Conservation (phyloP, 2,888 invertebrate genomes). For the Leucophora obtusa region DNA sequence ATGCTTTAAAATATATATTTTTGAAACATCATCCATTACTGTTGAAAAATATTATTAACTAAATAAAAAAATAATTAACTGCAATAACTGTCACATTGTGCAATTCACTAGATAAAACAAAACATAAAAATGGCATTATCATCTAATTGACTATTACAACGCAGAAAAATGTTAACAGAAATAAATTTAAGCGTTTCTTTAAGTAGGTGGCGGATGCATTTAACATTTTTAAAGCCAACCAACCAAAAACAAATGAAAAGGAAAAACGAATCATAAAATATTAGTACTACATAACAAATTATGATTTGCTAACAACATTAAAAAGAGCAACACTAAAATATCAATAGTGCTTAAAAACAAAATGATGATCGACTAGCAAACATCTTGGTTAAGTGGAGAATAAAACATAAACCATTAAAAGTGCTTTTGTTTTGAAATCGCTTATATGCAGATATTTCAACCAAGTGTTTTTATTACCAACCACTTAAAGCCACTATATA, state of each 20-base stretch:
- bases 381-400: not conserved
- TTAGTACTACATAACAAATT: not conserved
- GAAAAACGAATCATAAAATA: not conserved
- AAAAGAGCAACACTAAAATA: not conserved
- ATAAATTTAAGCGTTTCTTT: not conserved
- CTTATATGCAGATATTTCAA: not conserved
- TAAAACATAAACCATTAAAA: not conserved
- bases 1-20: no score
- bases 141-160: not conserved
- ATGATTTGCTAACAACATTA: conserved; percentile 18
- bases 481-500: conserved; percentile 17
- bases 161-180: not conserved
- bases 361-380: not conserved
- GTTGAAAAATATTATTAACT: not conserved
- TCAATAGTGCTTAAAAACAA: not conserved
- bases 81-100: not conserved
- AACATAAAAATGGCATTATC: not conserved
- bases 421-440: not conserved
- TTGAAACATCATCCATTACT: not conserved
- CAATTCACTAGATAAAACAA: not conserved
- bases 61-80: not conserved
- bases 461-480: conserved; percentile 39
- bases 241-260: conserved; percentile 5
- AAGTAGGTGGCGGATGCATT: conserved; percentile 37
- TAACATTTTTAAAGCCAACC: conserved; percentile 11